Base-by-base conservation (phyloP, 2,113 vertebrate species). In the Laticauda colubrina region DNA sequence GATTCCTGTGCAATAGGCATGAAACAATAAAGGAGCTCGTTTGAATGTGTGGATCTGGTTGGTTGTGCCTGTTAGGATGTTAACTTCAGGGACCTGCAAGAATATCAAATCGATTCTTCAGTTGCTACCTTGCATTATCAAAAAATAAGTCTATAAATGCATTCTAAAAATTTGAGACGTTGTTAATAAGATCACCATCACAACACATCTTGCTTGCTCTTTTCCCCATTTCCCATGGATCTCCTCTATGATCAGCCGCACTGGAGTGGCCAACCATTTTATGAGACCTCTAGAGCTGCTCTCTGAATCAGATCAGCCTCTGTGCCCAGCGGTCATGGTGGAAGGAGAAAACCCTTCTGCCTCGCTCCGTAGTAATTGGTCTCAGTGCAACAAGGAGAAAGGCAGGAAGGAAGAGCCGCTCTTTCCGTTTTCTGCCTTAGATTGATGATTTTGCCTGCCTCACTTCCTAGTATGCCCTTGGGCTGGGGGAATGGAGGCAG, bases 361-460 rank as follows among this genome's bases (percentile, higher is more conserved):
- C 86, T 85, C n/a, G 43, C 75, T 90, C 69, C 45, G 26, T 45
- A 4, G 48, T 93, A 93, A 93, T 93, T 93, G 92, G 92, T 90
- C 92, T 93, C 92, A 93, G 56, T 54, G 89, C 89, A 93, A 53
- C 81, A 15, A 43, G 56, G 92, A 93, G 59, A n/a, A 93, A 34
- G 89, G 24, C 34, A 87, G 26, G 81, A 86, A 64, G 75, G 88
- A 93, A 90, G 55, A 85, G 34, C 51, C 1, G 5, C 24, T 39
- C 56, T 90, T 90, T 54, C 34, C 55, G 23, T 20, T 34, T 51
- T 53, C 61, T 54, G 20, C 45, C 81, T 59, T 86, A 90, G 75
- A 93, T 87, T 87, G 92, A 93, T 93, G 59, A 51, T 93, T 93
- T 90, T 87, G 89, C 86, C 89, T 90, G 48, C 15, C 81, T 87